Evolutionary conservation across 2,888 invertebrate species (phyloP).

Genomic region (Drosophila aldrichi): DNA sequence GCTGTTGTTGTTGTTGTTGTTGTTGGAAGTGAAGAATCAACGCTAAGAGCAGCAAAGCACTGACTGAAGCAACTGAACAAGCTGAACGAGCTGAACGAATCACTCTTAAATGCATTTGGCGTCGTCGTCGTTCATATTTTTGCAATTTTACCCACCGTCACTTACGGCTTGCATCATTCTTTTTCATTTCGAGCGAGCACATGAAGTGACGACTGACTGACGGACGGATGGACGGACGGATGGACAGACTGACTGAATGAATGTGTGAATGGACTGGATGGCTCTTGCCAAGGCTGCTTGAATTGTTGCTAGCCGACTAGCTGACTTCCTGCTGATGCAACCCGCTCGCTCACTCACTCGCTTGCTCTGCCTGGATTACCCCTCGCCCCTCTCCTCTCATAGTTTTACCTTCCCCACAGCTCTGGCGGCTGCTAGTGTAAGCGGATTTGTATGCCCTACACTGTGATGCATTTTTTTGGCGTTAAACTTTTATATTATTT

Average conservation of each 20-base stretch:
- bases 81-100: slow-evolving; percentile 21
- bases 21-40: slow-evolving; percentile 8
- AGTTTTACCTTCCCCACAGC: neutral
- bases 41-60: neutral
- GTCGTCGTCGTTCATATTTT: slow-evolving; percentile 53
- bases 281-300: neutral
- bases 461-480: slow-evolving; percentile 37
- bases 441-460: slow-evolving; percentile 27
- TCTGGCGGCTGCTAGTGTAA: neutral
- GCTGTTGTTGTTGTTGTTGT: slow-evolving; percentile 21
- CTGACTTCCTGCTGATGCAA: slow-evolving; percentile 7
- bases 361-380: slow-evolving; percentile 29
- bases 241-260: neutral
- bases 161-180: slow-evolving; percentile 63
- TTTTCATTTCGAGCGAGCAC: slow-evolving; percentile 52
- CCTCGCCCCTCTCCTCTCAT: neutral
- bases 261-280: slow-evolving; percentile 4
- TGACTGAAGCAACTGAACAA: neutral
- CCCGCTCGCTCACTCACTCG: neutral
- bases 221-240: slow-evolving; percentile 26
- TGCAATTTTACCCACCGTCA: slow-evolving; percentile 39
- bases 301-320: slow-evolving; percentile 13
- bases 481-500: slow-evolving; percentile 38
- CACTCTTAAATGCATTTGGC: slow-evolving; percentile 48
- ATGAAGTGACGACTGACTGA: slow-evolving; percentile 48